Evolutionary conservation across 30 jellyfish, hydroid and myxozoan genomes (phyloP).

Genomic region (Aurelia aurita complex sp. Pacific): DNA sequence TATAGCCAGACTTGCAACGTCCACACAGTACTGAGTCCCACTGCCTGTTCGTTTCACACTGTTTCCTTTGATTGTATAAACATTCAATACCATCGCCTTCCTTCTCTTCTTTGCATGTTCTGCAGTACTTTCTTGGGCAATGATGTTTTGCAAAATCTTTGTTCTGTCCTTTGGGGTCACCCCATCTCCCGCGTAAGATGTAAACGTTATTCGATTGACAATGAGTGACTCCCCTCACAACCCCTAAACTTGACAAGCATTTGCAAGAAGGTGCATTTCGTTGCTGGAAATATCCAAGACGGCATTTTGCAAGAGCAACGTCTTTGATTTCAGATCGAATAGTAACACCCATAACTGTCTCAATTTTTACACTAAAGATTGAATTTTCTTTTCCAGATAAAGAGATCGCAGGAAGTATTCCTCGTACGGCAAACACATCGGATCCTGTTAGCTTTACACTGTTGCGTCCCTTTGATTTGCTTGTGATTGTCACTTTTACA

Average conservation of each 20-base stretch:
- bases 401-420: conserved; percentile 47
- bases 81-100: conserved; percentile 37
- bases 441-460: conserved; percentile 40
- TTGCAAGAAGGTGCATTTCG: conserved; percentile 26
- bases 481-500: conserved; percentile 31
- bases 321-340: background rate
- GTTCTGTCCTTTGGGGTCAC: conserved; percentile 16
- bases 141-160: conserved; percentile 36
- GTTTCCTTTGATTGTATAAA: conserved; percentile 18
- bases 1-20: conserved; percentile 64
- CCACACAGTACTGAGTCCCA: conserved; percentile 81
- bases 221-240: conserved; percentile 53
- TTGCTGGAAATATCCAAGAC: conserved; percentile 52
- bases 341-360: conserved; percentile 65
- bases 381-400: conserved; percentile 30
- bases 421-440: conserved; percentile 46
- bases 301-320: conserved; percentile 41
- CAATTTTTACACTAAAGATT: conserved; percentile 19
- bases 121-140: conserved; percentile 71
- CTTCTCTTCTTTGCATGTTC: conserved; percentile 14
- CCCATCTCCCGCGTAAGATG: conserved; percentile 73
- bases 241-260: conserved; percentile 46
- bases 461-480: background rate
- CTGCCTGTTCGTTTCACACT: conserved; percentile 53
- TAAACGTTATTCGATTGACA: conserved; percentile 62